Evolutionary conservation across 2,888 invertebrate genomes (phyloP), one percentile per base, ranked within the genome.

Genomic region (Trissolcus brochymenae): DNA sequence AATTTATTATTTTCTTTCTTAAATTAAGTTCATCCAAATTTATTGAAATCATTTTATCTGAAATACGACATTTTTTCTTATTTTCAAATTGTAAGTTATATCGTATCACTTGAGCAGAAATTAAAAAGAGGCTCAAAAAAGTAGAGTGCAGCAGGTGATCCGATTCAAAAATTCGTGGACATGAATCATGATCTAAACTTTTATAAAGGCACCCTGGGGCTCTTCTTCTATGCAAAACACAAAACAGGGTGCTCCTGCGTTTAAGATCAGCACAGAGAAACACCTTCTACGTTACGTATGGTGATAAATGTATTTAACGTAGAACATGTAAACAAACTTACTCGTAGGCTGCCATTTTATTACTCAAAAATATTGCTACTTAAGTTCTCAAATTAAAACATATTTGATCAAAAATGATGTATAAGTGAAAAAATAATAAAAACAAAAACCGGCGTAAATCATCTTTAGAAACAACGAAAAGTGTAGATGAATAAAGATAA

Each of bases 201-300:
- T 57, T 61, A 56, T 51, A 49, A 43, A 61, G 61, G 65, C 72
- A 60, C 72, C 72, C 66, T 29, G 61, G 19, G 61, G 73, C 49
- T 67, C 60, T 66, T 56, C 61, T 50, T 66, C 50, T 41, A 51
- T 49, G 56, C 60, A 41, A 55, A 66, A 66, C 54, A 60, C 64
- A 65, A 65, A 54, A 53, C 57, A 64, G 41, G 40, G 14, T 29
- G 60, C 40, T 55, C 51, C 51, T 56, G 61, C 50, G 16, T 40
- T 61, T 40, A 53, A 61, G 61, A 40, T 49, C 29, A 9, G 11
- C 35, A 17, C 40, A 13, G 25, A 40, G 43, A 60, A 60, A 68
- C 49, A 62, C 19, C 55, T 17, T 43, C n/a, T 19, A 16, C 19
- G 40, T 56, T 41, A 62, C 51, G n/a, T 41, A 43, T 9, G 25